Evolutionary conservation across 2,113 vertebrate genomes (phyloP).

Genomic region (Pseudopodoces humilis): DNA sequence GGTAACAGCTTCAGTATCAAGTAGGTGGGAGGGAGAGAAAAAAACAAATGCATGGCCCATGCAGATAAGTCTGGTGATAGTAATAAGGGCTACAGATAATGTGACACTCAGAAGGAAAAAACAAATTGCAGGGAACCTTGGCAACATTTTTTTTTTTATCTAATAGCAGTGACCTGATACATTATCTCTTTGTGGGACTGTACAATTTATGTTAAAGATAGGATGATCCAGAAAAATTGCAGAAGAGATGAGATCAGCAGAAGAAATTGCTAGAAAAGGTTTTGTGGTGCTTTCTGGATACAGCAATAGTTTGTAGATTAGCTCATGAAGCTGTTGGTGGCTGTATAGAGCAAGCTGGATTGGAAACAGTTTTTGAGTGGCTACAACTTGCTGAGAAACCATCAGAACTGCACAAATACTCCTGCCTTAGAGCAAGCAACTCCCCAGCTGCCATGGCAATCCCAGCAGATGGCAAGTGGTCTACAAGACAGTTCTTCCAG

Average conservation of each 20-base stretch:
- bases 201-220: not conserved
- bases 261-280: not conserved
- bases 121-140: not conserved
- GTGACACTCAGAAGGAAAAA: constrained; percentile 29
- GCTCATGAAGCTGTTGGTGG: not conserved
- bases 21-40: constrained; percentile 21
- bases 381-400: not conserved
- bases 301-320: not conserved
- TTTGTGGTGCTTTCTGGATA: not conserved
- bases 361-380: not conserved
- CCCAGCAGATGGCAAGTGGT: not conserved
- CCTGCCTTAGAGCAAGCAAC: not conserved
- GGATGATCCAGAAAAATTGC: not conserved
- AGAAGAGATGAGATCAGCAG: not conserved
- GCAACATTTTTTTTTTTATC: not conserved
- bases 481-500: not conserved
- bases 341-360: not conserved
- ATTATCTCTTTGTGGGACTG: not conserved
- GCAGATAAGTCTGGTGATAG: constrained; percentile 56
- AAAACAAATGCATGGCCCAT: constrained; percentile 28
- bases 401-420: not conserved
- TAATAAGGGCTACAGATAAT: constrained; percentile 35
- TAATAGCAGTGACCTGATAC: not conserved
- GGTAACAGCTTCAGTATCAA: constrained; percentile 41
- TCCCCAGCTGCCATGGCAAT: not conserved